Evolutionary conservation across 2,888 invertebrate genomes (phyloP).

Genomic region (Oxytorus armatus): DNA sequence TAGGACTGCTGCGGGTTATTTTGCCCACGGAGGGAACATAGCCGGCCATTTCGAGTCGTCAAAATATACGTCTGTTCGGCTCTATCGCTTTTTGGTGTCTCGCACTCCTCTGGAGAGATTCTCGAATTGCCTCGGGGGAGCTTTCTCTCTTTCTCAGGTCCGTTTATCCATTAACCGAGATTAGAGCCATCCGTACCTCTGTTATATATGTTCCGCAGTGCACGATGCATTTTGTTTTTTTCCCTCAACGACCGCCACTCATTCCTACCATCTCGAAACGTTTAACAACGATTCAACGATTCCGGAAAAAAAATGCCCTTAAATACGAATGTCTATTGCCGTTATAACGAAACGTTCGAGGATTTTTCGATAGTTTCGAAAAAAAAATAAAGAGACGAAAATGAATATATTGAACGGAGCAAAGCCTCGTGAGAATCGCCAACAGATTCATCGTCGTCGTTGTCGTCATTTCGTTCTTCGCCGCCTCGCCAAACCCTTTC

Average conservation of each 20-base stretch:
- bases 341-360: slow-evolving; percentile 45
- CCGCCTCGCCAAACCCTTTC: slow-evolving; percentile 11
- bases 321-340: slow-evolving; percentile 72
- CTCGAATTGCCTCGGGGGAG: slow-evolving; percentile 43
- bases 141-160: slow-evolving; percentile 43
- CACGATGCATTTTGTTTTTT: slow-evolving; percentile 47
- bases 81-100: slow-evolving; percentile 70
- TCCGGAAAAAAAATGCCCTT: slow-evolving; percentile 61
- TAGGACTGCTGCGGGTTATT: slow-evolving; percentile 39
- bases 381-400: not conserved
- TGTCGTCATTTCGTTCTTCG: slow-evolving; percentile 1
- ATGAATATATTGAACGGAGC: not conserved
- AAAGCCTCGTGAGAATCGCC: slow-evolving; percentile 26
- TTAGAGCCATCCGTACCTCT: slow-evolving; percentile 72
- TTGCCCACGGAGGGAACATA: slow-evolving; percentile 71
- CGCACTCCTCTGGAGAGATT: slow-evolving; percentile 58
- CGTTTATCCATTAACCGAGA: slow-evolving; percentile 80
- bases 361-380: slow-evolving; percentile 33
- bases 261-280: slow-evolving; percentile 34
- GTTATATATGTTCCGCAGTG: slow-evolving; percentile 18
- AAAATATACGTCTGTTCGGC: slow-evolving; percentile 83
- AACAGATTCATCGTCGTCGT: not conserved
- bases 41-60: slow-evolving; percentile 81
- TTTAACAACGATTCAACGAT: too few relatives aligned
- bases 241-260: slow-evolving; percentile 34